phyloP scores from a whole-genome alignment of 2,888 invertebrate species.

The Rhodophaea formosa region DNA sequence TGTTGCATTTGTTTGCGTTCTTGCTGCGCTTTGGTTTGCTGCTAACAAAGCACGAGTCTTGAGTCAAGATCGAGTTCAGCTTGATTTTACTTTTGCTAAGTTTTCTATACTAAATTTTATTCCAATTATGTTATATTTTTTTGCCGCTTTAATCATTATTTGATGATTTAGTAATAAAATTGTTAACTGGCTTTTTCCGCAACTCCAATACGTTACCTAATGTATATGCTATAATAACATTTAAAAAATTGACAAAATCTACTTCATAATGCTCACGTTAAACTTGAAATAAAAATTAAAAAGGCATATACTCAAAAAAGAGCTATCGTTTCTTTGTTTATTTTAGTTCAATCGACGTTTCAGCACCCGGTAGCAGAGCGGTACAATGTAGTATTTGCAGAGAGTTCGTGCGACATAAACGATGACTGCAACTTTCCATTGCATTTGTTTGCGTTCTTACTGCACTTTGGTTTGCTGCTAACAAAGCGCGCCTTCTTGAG shows the following conservation, averaged over 20 bases:
- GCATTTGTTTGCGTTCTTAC: conserved; percentile 59
- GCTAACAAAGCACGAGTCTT: conserved; percentile 49
- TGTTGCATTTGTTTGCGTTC: conserved; percentile 60
- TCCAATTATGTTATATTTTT: conserved; percentile 18
- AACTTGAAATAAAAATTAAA: too few relatives aligned
- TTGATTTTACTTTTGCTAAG: conserved; percentile 25
- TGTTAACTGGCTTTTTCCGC: too few relatives aligned
- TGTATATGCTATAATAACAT: too few relatives aligned
- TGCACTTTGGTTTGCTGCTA: conserved; percentile 52
- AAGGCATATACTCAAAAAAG: too few relatives aligned
- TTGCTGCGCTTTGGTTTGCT: conserved; percentile 54
- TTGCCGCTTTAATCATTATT: too few relatives aligned
- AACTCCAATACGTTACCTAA: too few relatives aligned
- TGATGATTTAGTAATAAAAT: too few relatives aligned
- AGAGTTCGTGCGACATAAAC: conserved; percentile 60
- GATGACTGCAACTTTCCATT: conserved; percentile 59
- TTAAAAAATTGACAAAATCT: too few relatives aligned
- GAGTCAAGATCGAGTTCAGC: conserved; percentile 29
- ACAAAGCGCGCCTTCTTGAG: conserved; percentile 47
- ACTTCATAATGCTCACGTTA: too few relatives aligned
- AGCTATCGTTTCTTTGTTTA: too few relatives aligned
- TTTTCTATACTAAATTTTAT: conserved; percentile 23
- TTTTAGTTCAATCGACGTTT: too few relatives aligned
- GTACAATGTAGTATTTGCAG: conserved; percentile 39
- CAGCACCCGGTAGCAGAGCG: too few relatives aligned